Percentiles rank a stretch among this genome's conserved stretches.
Conservation (phyloP, 2,888 invertebrate species). For the Digitonthophagus gazella region DNA sequence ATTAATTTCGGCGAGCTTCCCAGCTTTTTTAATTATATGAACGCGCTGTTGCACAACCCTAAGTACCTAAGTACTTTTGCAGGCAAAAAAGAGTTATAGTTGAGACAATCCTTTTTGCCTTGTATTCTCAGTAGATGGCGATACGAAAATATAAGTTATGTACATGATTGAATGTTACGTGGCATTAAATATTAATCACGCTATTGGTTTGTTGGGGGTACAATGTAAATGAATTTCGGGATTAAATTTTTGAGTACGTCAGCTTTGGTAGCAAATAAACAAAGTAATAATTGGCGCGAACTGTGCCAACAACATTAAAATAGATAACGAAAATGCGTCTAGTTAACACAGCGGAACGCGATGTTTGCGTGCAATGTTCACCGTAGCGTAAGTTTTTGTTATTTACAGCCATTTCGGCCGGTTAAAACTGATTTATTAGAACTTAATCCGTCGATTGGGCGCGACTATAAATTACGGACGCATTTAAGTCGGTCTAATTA, state of each 20-base stretch:
- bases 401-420: background rate
- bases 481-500: conserved; percentile 8
- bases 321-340: background rate
- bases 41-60: background rate
- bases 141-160: too few species aligned
- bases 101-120: too few species aligned
- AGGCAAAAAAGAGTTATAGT: background rate
- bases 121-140: too few species aligned
- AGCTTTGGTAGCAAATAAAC: background rate
- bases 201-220: too few species aligned
- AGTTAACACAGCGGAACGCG: too few species aligned
- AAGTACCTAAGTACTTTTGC: background rate
- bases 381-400: background rate
- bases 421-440: background rate
- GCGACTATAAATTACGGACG: background rate
- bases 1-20: background rate
- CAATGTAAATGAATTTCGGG: background rate
- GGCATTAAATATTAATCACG: too few species aligned
- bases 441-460: background rate
- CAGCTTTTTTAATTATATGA: background rate
- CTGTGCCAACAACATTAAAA: background rate
- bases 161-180: too few species aligned
- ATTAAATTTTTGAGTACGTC: background rate
- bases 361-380: background rate
- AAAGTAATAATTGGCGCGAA: background rate